Base-by-base conservation (phyloP, 2,888 invertebrate genomes). In the Eretmocerus hayati region DNA sequence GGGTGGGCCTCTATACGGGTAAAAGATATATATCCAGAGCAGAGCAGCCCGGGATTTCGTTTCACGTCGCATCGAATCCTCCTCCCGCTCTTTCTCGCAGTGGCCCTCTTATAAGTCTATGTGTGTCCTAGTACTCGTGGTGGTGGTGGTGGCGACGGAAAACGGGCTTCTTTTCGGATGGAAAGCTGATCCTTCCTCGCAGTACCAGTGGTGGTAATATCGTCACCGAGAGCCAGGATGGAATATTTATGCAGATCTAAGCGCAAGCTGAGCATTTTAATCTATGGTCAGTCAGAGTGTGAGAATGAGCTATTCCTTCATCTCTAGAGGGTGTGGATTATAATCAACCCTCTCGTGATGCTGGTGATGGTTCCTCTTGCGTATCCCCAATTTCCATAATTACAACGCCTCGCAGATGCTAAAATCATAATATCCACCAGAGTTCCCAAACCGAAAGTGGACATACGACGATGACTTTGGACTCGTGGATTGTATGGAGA, bases 331-430 rank as follows among this genome's bases (percentile, higher is more conserved):
- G n/a, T n/a, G n/a, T 59, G 71, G 70, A 71, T 71, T 70, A 71
- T 71, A 71, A 71, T 71, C 71, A 71, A 71, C 71, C 71, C 71
- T 71, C 71, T 70, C 71, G 71, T 71, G 71, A 69, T 70, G n/a
- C n/a, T n/a, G n/a, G n/a, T n/a, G n/a, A n/a, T n/a, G n/a, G n/a
- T n/a, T n/a, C n/a, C n/a, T 70, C 70, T 71, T 71, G 69, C 71
- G 68, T 71, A 69, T 71, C 71, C 69, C 71, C 71, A 71, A 71
- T 71, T 71, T 71, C 71, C 71, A 71, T 71, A 71, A 71, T 71
- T 71, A 71, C 70, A 71, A n/a, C n/a, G n/a, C n/a, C n/a, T n/a
- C 71, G 70, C 70, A 71, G 20, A 9, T 70, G 70, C 70, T 71
- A 71, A 71, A 71, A 71, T 71, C 71, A 71, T 71, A 71, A 71